These are phyloP conservation scores for Oscheius sp. DNA, from an alignment of 1,140 invertebrate species.

Conservation along the genomic window DNA sequence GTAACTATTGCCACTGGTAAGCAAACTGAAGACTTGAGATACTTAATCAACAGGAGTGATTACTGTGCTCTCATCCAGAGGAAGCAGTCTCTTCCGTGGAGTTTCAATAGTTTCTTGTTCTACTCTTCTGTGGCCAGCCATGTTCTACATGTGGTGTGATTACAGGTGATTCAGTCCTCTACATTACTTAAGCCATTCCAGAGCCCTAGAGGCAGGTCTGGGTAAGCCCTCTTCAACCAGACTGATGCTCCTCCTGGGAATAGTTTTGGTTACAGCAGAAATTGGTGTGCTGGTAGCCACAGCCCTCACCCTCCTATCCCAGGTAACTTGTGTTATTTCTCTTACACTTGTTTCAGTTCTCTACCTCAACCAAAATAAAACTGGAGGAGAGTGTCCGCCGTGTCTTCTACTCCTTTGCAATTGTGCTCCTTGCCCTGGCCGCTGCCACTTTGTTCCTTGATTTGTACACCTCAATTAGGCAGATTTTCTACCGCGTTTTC, in stretches of 20 bases:
- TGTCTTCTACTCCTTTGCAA: background rate
- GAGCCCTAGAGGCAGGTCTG: background rate
- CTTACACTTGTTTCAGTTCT: background rate
- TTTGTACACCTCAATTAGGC: background rate
- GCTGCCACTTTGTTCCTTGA: background rate
- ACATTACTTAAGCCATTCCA: no score
- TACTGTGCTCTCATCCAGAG: background rate
- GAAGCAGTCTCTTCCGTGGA: background rate
- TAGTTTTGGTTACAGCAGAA: background rate
- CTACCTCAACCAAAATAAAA: background rate
- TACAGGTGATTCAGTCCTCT: no score
- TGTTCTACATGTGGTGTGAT: constrained; percentile 4
- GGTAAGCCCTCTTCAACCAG: background rate
- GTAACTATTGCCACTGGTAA: background rate
- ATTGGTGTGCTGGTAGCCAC: background rate
- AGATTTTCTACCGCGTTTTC: background rate
- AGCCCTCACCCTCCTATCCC: background rate
- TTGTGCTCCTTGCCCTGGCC: background rate
- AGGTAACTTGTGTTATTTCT: background rate
- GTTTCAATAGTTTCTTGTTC: background rate
- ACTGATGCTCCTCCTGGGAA: background rate
- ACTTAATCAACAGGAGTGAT: background rate
- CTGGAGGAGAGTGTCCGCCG: background rate
- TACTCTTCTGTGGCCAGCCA: background rate
- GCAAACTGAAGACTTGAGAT: background rate